Base-by-base conservation (phyloP, 1,140 invertebrate species). In the Meloidogyne exigua region DNA sequence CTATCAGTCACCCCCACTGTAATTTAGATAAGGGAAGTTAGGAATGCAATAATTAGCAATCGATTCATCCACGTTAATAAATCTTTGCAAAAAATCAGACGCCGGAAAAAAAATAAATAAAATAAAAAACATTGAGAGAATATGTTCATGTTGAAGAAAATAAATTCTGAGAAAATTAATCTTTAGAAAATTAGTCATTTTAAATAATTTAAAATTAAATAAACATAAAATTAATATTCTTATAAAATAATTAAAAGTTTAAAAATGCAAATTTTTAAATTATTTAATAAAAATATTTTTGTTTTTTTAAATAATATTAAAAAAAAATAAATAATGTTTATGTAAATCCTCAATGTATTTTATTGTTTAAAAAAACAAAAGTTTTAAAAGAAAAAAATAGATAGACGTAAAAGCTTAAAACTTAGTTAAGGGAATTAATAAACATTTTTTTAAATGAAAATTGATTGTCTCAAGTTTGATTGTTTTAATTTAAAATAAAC, bases 71-170 rank as follows among this genome's bases (percentile, higher is more conserved):
- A 57, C 49, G 49, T 57, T 57, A 57, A 57, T 57, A 57, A 57
- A 57, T 57, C 49, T 49, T 57, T 57, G 49, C 49, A 57, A 57
- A 57, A 57, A 57, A 57, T n/a, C 49, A 57, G 49, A 57, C 49
- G 49, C 49, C 49, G 5, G 18, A n/a, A 57, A 57, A 57, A 57
- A 57, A 57, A 49, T 18, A 18, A 49, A 1, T 18, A 57, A 57
- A 57, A 39, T 39, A 9, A 9, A n/a, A 57, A 57, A 57, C 5
- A 57, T 1, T n/a, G 5, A 15, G n/a, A 57, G 49, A 57, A 9
- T n/a, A 57, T n/a, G 18, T n/a, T n/a, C n/a, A 57, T 15, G 42
- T 44, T 44, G 12, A 9, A 39, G 36, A 18, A 11, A 49, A 57
- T 57, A 57, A 49, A 18, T 57, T 57, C 49, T 57, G 49, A n/a